A percentile compares a stretch with the other conserved stretches of the same genome.
Conservation (phyloP, 2,797 vertebrate genomes). For the Chelidonichthys spinosus region DNA sequence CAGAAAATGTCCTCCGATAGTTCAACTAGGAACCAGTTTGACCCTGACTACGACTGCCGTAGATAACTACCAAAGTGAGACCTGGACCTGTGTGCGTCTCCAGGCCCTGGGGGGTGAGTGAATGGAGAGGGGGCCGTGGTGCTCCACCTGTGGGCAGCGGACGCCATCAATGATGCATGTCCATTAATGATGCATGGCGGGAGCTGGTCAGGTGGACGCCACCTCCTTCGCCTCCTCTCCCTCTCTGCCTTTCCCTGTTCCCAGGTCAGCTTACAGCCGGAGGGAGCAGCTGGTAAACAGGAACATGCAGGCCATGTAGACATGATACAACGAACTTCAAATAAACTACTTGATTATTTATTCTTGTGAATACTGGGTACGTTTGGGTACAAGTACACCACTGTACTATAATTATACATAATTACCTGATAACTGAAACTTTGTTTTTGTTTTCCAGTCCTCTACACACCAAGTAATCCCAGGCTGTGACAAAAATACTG, state of each 20-base stretch:
- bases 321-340: neutral
- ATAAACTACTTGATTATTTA: neutral
- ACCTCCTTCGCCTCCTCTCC: slow-evolving; percentile 40
- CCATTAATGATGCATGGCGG: slow-evolving; percentile 81
- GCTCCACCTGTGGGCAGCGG: slow-evolving; percentile 56
- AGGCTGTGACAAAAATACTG: no score
- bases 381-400: neutral
- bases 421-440: neutral
- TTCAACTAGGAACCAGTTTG: neutral
- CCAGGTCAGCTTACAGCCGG: slow-evolving; percentile 71
- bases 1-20: neutral
- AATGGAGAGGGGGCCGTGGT: slow-evolving; percentile 16
- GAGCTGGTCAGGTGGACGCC: slow-evolving; percentile 70
- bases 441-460: neutral
- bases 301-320: neutral
- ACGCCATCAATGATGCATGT: slow-evolving; percentile 79
- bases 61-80: neutral
- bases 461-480: neutral
- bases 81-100: slow-evolving; percentile 8
- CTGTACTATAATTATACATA: neutral
- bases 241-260: slow-evolving; percentile 49
- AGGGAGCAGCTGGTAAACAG: slow-evolving; percentile 51
- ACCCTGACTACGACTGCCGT: neutral
- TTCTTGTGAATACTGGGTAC: neutral
- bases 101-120: slow-evolving; percentile 31